Evolutionary conservation across 2,113 vertebrate genomes (phyloP).

Genomic region (Ctenodactylus gundi): DNA sequence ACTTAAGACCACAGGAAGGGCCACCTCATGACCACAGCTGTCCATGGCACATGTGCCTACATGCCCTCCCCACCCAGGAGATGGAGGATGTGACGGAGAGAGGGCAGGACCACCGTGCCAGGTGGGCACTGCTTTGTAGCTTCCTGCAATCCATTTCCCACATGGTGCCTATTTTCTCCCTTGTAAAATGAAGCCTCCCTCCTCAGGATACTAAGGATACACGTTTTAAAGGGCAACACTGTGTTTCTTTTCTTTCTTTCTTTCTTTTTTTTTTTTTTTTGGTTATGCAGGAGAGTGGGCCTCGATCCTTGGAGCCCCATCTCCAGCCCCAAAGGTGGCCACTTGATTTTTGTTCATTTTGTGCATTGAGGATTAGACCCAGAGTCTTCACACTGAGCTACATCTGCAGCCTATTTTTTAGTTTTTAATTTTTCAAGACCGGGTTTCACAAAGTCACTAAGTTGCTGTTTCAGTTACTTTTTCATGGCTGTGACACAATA

Average conservation of each 20-base stretch:
- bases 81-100: background rate
- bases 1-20: background rate
- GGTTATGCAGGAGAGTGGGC: background rate
- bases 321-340: background rate
- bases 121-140: background rate
- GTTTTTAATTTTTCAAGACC: too few species aligned
- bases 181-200: background rate
- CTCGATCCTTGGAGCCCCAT: background rate
- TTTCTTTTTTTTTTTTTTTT: background rate
- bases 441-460: too few species aligned
- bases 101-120: background rate
- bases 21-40: background rate
- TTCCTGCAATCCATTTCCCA: background rate
- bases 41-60: background rate
- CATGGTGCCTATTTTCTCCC: background rate
- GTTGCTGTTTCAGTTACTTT: too few species aligned
- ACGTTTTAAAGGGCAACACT: background rate
- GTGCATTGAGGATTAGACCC: too few species aligned
- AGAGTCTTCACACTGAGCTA: too few species aligned
- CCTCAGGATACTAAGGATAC: background rate
- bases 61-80: background rate
- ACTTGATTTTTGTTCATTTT: too few species aligned
- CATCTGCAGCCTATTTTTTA: too few species aligned
- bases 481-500: too few species aligned
- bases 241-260: background rate